Evolutionary conservation across 2,888 invertebrate genomes (phyloP), one percentile per base, ranked within the genome.

Genomic region (Spodoptera picta): DNA sequence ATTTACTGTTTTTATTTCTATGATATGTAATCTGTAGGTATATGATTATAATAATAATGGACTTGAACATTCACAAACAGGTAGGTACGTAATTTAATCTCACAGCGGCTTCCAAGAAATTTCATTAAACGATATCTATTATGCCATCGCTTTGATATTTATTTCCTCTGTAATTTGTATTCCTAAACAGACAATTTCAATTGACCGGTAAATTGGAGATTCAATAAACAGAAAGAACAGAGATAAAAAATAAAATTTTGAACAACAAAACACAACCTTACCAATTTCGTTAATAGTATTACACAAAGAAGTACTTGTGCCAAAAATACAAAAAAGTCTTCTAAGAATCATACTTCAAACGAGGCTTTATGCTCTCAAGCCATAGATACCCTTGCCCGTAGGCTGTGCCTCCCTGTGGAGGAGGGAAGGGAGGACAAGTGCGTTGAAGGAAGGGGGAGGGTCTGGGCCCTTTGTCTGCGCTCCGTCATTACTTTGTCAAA

Each of bases 401-500:
- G 69, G 69, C 64, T 55, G 52, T 65, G 66, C 63, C 73, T 65
- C 75, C 77, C 73, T 71, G 47, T 54, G 69, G 58, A 69, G 65
- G 62, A 72, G 73, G 57, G 54, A 75, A 65, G 65, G 79, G 76
- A 68, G 79, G 76, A 68, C 68, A 72, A 81, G 81, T 76, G 73
- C 69, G 69, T 72, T 4, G 46, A 48, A 78, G 70, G 76, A 68
- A 75, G 66, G 69, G 69, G 74, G 60, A 54, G 68, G 66, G 65
- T 42, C 69, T 63, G 66, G 66, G 69, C 66, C 79, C 88, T 91
- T 93, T 92, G 92, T 93, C 91, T 91, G 80, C 83, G 78, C 87
- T 80, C 83, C 88, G 88, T 92, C 92, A 92, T 93, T 93, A 93
- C 93, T 93, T 92, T 91, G 92, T 92, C 92, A 92, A 92, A 93